Evolutionary conservation across 2,113 vertebrate genomes (phyloP), one percentile per base, ranked within the genome.

Genomic region (Clupea harengus): DNA sequence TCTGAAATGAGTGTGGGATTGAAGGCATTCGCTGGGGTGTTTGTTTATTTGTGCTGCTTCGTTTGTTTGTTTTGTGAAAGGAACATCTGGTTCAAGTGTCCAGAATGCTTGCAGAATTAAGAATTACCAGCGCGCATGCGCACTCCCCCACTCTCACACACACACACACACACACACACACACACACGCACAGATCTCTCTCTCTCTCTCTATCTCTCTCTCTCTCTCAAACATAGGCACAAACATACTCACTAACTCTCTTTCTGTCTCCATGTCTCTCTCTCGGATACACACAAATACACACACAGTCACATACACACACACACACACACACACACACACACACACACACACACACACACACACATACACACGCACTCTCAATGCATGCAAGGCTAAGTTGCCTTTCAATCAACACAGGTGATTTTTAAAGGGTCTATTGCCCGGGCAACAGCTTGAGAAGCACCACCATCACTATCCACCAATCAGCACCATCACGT

Each of bases 81-180:
- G 64, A 67, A 67, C 64, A 67, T 67, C 64, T 67, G 64, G 64
- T 67, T 28, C 64, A 67, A 67, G 64, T 67, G 64, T 67, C 64
- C 25, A 28, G n/a, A 67, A 67, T 2, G 64, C 64, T 67, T 28
- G n/a, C 64, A 67, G 64, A 67, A 67, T 67, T 67, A 67, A 60
- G 64, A 67, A 28, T 28, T n/a, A 67, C n/a, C 72, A 78, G 39
- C 72, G 39, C 28, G 28, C 32, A 78, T 11, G 7, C 64, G 6
- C 64, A 32, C 25, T 28, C 64, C 2, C 10, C 2, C 52, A 17
- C 52, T 54, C 52, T 18, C 15, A 64, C 57, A 64, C 57, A 22
- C 39, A 39, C 39, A 39, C 39, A 39, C 39, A 39, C 39, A 39
- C 39, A 39, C 39, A 2, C 39, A 39, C 39, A 39, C 39, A 39